A percentile compares a stretch with the other conserved stretches of the same genome.
These are phyloP conservation scores for Phylloscopus collybita DNA, from an alignment of 2,797 vertebrate genomes.

Conservation along the genomic window DNA sequence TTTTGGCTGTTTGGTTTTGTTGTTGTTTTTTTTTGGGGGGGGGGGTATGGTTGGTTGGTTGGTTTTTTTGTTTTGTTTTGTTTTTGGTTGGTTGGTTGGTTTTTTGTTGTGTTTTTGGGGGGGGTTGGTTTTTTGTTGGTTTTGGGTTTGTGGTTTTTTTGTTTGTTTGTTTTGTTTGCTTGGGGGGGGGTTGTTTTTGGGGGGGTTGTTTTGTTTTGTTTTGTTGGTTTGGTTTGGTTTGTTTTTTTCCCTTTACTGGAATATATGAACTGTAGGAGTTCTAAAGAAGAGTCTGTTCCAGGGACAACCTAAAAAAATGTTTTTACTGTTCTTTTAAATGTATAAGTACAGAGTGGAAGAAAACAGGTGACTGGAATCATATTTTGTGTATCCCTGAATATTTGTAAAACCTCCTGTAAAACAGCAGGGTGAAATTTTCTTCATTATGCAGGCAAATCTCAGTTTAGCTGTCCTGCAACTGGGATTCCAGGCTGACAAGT, in stretches of 20 bases:
- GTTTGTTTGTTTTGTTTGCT: too few species aligned
- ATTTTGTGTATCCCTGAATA: not conserved
- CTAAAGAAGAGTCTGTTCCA: not conserved
- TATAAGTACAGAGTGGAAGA: not conserved
- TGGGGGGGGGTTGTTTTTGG: too few species aligned
- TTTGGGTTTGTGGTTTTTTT: too few species aligned
- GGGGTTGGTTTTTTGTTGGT: too few species aligned
- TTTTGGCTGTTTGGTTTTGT: too few species aligned
- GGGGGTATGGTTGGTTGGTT: too few species aligned
- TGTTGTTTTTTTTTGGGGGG: too few species aligned
- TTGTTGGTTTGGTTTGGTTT: too few species aligned
- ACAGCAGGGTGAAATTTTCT: not conserved
- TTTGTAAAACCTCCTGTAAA: not conserved
- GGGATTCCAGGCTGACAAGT: not conserved
- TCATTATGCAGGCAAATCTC: not conserved
- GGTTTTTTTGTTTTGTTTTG: too few species aligned
- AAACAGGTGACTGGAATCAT: not conserved
- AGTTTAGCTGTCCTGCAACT: not conserved
- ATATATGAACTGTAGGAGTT: not conserved
- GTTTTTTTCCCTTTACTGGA: not conserved
- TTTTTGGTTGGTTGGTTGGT: too few species aligned
- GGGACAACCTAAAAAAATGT: not conserved
- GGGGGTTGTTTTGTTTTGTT: too few species aligned
- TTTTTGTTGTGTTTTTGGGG: too few species aligned
- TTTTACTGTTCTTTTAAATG: not conserved